These are phyloP conservation scores for Urocolius indicus DNA, from an alignment of 2,113 vertebrate genomes.

Conservation along the genomic window DNA sequence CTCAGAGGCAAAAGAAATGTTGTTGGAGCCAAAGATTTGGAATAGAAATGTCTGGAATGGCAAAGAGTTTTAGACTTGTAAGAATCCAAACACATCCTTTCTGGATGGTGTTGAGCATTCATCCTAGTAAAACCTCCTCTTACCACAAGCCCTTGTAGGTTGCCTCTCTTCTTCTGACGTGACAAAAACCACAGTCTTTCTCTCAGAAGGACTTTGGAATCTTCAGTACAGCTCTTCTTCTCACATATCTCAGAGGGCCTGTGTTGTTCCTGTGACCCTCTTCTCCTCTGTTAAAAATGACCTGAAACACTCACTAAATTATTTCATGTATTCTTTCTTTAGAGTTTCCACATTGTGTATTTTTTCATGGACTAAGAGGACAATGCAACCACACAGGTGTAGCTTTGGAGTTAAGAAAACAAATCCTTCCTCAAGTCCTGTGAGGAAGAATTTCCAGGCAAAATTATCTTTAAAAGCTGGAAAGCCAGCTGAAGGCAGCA, in stretches of 20 bases:
- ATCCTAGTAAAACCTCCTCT: not conserved
- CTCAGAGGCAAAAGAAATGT: not conserved
- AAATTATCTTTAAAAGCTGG: not conserved
- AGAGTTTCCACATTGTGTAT: not conserved
- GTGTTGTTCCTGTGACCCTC: not conserved
- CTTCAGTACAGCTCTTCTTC: not conserved
- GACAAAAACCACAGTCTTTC: not conserved
- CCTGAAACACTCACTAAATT: not conserved
- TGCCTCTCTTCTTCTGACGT: not conserved
- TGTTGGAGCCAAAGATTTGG: not conserved
- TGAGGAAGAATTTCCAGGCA: not conserved
- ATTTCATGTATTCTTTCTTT: not conserved
- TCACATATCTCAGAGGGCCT: not conserved
- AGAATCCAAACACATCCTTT: not conserved
- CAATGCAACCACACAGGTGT: not conserved
- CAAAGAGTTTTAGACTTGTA: not conserved
- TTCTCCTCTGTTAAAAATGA: not conserved
- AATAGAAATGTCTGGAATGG: not conserved
- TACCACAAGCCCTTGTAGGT: not conserved
- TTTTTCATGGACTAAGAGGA: too few relatives aligned
- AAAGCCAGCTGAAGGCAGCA: slow-evolving; percentile 1
- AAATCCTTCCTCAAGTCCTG: not conserved
- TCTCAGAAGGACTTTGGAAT: not conserved
- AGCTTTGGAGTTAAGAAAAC: not conserved
- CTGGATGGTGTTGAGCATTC: not conserved